Conservation (phyloP, 2,113 vertebrate genomes). For the Thunnus thynnus region DNA sequence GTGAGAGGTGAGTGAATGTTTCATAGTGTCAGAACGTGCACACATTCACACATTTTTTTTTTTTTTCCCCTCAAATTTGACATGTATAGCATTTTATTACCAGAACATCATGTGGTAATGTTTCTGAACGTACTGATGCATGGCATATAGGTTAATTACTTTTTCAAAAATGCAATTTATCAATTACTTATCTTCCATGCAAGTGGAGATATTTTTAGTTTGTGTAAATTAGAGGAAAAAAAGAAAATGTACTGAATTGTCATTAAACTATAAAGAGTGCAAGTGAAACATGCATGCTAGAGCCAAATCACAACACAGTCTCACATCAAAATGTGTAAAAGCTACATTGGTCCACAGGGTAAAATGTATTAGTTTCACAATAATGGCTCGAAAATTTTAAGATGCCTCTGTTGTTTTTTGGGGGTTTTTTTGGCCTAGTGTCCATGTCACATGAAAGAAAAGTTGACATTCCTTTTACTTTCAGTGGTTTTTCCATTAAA, state of each 20-base stretch:
- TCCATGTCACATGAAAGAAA: too few species aligned
- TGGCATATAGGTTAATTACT: background rate
- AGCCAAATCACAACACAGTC: too few species aligned
- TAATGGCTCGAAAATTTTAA: too few species aligned
- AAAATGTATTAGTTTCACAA: too few species aligned
- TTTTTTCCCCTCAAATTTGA: background rate
- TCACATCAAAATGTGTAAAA: too few species aligned
- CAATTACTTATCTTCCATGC: too few species aligned
- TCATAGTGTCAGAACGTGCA: background rate
- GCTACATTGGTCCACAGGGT: too few species aligned
- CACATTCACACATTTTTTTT: conserved; percentile 2
- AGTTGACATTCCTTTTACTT: too few species aligned
- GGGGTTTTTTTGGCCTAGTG: too few species aligned
- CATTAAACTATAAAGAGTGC: background rate
- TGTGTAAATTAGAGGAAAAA: background rate
- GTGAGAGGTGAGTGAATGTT: background rate
- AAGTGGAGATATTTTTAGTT: too few species aligned
- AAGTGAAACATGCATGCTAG: background rate
- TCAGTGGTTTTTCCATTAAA: too few species aligned
- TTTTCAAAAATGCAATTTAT: conserved; percentile 2
- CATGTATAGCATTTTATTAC: background rate
- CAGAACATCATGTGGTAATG: conserved; percentile 22
- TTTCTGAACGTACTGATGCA: conserved; percentile 5
- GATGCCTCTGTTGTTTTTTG: too few species aligned
- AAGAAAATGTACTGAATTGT: background rate